Base-by-base conservation (phyloP, 92 coral and sea anemone genomes). In the Desmophyllum pertusum region DNA sequence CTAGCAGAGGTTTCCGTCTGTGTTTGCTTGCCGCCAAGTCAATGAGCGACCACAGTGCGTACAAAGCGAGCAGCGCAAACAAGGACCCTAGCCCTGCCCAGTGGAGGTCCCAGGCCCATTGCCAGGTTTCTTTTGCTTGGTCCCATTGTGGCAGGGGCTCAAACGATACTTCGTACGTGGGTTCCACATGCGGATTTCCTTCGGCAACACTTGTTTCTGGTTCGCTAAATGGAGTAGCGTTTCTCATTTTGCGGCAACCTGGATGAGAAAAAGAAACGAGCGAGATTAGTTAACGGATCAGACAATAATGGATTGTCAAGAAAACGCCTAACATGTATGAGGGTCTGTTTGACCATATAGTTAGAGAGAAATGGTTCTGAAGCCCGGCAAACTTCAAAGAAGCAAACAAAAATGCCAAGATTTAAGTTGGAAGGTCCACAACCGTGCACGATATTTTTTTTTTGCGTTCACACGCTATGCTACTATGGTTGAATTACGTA, bases 131-230 rank as follows among this genome's bases (percentile, higher is more conserved):
- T 52, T 45, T 50, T 18, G 98, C 98, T 72, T 36, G 62, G 50
- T 76, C 89, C 98, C 98, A 94, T 9, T 87, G 55, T n/a, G 98
- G 98, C 0, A 94, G 85, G 36, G 98, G 98, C 78, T 94, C 98
- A 10, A 90, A 70, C 5, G 75, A 82, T 41, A 81, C 57, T 57
- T 67, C 38, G 36, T 2, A 0, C 35, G 76, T 67, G 33, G 76
- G 84, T n/a, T 80, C 84, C 38, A 23, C 43, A 8, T 23, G 1
- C 31, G 83, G 75, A 46, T 0, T 6, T 46, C 46, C 74, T 46
- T 80, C 75, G 27, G 75, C 19, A 2, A 14, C 66, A 37, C 76
- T 46, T 31, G 41, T 30, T 48, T 80, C 84, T 50, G 84, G 84
- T 37, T 80, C 84, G 27, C 84, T 67, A 9, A 10, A 31, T 5